phyloP scores from a whole-genome alignment of 2,888 invertebrate genomes.

The Lepidonotus clava region DNA sequence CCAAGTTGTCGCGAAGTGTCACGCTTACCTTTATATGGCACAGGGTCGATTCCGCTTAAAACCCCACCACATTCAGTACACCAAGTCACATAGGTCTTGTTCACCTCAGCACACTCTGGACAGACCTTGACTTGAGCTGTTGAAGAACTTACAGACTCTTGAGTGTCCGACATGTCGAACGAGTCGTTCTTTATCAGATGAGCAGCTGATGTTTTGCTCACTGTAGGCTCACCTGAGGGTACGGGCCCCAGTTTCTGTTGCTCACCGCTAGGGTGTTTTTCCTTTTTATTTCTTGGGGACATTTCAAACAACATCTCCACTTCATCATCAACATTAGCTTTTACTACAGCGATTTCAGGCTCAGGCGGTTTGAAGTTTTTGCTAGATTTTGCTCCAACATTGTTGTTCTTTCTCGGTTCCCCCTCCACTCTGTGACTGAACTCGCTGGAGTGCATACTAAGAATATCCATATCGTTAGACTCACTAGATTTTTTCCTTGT shows the following conservation, averaged over 20 bases:
- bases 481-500: not conserved
- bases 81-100: conserved; percentile 75
- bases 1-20: conserved; percentile 27
- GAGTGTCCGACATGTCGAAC: not conserved
- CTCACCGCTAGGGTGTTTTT: not conserved
- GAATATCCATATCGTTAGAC: not conserved
- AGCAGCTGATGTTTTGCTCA: not conserved
- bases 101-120: conserved; percentile 72
- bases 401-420: no score
- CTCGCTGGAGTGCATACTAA: conserved; percentile 11
- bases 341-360: not conserved
- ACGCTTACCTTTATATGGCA: conserved; percentile 45
- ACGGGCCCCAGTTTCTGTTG: not conserved
- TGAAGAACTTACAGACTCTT: not conserved
- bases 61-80: conserved; percentile 74
- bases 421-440: no score
- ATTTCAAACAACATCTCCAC: conserved; percentile 28
- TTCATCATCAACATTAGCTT: conserved; percentile 12
- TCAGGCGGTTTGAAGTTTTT: no score
- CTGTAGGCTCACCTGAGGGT: not conserved
- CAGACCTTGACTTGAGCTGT: conserved; percentile 67
- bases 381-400: not conserved
- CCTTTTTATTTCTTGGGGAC: conserved; percentile 7
- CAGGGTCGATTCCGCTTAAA: conserved; percentile 72
- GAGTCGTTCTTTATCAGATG: not conserved